These are phyloP conservation scores for Apodemus sylvaticus DNA, from an alignment of 2,113 vertebrate species.

Conservation along the genomic window DNA sequence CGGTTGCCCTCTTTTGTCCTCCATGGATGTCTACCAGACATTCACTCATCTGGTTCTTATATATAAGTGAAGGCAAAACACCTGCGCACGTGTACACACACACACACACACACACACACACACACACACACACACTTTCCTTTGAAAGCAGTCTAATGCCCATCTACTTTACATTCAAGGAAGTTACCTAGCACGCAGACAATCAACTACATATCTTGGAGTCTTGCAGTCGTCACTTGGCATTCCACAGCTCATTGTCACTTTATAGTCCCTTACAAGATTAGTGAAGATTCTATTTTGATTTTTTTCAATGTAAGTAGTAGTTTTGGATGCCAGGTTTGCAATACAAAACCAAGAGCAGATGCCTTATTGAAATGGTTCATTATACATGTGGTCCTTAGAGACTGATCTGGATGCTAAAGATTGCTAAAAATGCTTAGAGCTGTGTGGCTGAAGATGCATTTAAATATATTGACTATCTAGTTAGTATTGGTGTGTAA, in stretches of 20 bases:
- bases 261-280: not conserved
- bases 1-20: not conserved
- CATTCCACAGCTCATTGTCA: not conserved
- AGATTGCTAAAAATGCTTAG: not conserved
- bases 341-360: not conserved
- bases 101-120: not conserved
- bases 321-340: not conserved
- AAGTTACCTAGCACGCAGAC: not conserved
- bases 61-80: not conserved
- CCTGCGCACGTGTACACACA: not conserved
- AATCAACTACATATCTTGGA: not conserved
- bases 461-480: not conserved
- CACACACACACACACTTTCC: not conserved
- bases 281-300: slow-evolving; percentile 7
- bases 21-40: not conserved
- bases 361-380: slow-evolving; percentile 1
- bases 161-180: not conserved
- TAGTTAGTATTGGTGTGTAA: not conserved
- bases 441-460: not conserved
- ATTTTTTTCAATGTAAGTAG: not conserved
- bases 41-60: not conserved
- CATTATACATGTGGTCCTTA: not conserved
- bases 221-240: slow-evolving; percentile 41
- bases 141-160: not conserved
- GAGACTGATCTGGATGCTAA: not conserved